A percentile compares a stretch with the other conserved stretches of the same genome.
phyloP scores from a whole-genome alignment of 30 jellyfish, hydroid and myxozoan species.

The Pseudorhiza aurosa region DNA sequence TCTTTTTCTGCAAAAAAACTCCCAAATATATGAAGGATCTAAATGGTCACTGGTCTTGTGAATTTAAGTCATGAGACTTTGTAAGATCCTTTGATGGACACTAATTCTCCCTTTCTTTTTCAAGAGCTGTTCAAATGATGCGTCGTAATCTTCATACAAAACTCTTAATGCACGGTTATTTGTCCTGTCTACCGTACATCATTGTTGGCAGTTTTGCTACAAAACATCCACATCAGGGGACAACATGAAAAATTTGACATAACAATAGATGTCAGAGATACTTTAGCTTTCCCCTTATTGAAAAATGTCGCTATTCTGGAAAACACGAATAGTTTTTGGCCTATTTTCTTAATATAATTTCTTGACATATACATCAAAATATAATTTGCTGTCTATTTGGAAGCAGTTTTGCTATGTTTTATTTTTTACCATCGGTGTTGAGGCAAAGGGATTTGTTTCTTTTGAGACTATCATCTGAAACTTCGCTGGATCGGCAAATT shows the following conservation, averaged over 20 bases:
- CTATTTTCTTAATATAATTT: neutral
- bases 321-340: neutral
- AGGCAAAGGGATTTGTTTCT: too few species aligned
- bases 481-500: constrained; percentile 4
- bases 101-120: neutral
- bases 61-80: neutral
- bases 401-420: too few species aligned
- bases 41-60: neutral
- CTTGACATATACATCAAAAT: neutral
- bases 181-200: neutral
- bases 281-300: neutral
- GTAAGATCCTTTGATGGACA: neutral
- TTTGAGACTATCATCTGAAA: neutral
- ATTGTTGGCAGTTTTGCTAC: neutral
- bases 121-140: neutral
- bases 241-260: constrained; percentile 6
- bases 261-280: constrained; percentile 2
- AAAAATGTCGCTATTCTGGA: neutral
- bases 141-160: too few species aligned
- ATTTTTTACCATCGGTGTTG: too few species aligned
- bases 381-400: neutral
- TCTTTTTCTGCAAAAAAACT: too few species aligned
- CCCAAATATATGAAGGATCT: neutral
- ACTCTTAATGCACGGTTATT: neutral
- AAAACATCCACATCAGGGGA: constrained; percentile 16